Base-by-base conservation (phyloP, 2,113 vertebrate genomes). In the Heterotilapia buettikoferi region DNA sequence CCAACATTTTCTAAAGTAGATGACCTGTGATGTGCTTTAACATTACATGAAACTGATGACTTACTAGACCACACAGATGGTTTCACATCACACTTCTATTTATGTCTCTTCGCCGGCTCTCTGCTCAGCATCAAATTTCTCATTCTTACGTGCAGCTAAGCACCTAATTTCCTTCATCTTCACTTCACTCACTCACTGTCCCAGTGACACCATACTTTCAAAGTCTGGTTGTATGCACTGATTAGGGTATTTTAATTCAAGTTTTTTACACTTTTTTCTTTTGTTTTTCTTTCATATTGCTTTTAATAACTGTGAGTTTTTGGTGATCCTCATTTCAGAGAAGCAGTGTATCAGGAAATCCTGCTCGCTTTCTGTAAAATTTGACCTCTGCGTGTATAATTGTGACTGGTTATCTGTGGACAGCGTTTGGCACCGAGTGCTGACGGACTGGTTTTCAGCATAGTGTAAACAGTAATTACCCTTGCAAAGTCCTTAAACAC, bases 401-500 rank as follows among this genome's bases (percentile, higher is more conserved):
- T 76, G 33, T 57, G 24, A n/a, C 66, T 33, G n/a, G 14, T 40
- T 53, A 8, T 33, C 7, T 78, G 18, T 7, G 71, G 5, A 76
- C 21, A 87, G 8, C 56, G 18, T 79, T 19, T 73, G n/a, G 14
- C 19, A 82, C 11, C 2, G 21, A 36, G 21, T 84, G 16, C 33
- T 31, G n/a, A 4, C 36, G 57, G 19, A 68, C 43, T n/a, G 52
- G 54, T 56, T 88, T 56, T 66, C 7, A 57, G 21, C 16, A 33
- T 26, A 36, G 24, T 18, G 33, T 45, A 71, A 78, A 63, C 56
- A 52, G 45, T 43, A 9, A 56, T 92, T 92, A 97, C 97, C 91
- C 47, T 95, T 21, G 96, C 95, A 88, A 96, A 94, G 14, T 96
- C 94, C 95, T 97, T 99, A 89, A 99, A 95, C 86, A 97, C 96